Conservation (phyloP, 2,888 invertebrate species). For the Scelioninae gen. 2 region DNA sequence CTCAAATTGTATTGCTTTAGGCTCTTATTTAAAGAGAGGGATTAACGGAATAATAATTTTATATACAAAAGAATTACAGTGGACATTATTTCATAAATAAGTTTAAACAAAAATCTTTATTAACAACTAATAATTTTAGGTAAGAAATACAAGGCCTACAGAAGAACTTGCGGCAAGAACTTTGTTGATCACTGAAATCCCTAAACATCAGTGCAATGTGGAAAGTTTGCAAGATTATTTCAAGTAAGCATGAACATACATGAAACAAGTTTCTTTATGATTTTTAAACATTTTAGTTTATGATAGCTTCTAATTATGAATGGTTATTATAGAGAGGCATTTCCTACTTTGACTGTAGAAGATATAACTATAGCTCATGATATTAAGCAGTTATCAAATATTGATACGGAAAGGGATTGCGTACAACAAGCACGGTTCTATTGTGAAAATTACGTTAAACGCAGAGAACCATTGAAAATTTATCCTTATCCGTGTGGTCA, state of each 20-base stretch:
- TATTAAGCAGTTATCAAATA: slow-evolving; percentile 85
- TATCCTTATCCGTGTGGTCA: slow-evolving; percentile 82
- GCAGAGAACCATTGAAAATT: slow-evolving; percentile 84
- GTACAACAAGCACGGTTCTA: slow-evolving; percentile 87
- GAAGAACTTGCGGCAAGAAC: slow-evolving; percentile 86
- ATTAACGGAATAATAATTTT: no score
- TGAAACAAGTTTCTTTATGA: no score
- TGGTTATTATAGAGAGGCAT: slow-evolving; percentile 81
- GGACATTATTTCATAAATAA: no score
- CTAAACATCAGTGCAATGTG: slow-evolving; percentile 84
- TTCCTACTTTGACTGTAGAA: slow-evolving; percentile 89
- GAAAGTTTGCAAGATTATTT: slow-evolving; percentile 78
- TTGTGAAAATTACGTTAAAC: slow-evolving; percentile 86
- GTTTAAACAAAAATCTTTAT: neutral
- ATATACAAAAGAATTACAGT: no score
- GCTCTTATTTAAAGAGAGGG: no score
- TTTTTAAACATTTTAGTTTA: no score
- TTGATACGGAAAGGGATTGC: slow-evolving; percentile 85
- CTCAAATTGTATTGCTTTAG: no score
- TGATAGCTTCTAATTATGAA: no score
- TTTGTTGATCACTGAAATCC: slow-evolving; percentile 92
- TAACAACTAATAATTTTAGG: slow-evolving; percentile 60
- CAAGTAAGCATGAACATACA: slow-evolving; percentile 72
- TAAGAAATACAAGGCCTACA: slow-evolving; percentile 78
- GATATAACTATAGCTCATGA: slow-evolving; percentile 93